A percentile compares a stretch with the other conserved stretches of the same genome.
Evolutionary conservation across 2,888 invertebrate species (phyloP).

Genomic region (Perithous albicinctus): DNA sequence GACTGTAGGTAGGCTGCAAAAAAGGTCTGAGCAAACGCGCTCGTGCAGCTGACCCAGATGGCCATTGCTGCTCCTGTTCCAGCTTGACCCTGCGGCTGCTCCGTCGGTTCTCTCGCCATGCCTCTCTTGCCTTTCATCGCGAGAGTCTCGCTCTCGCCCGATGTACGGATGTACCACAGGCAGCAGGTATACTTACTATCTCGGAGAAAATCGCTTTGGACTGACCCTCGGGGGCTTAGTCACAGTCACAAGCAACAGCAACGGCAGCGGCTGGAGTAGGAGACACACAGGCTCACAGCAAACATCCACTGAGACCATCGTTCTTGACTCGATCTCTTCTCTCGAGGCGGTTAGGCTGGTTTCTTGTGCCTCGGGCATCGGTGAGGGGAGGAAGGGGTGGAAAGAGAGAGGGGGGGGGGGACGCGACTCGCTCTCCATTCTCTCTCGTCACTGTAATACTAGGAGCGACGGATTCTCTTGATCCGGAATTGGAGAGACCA

Average conservation of each 20-base stretch:
- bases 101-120: not conserved
- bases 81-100: not conserved
- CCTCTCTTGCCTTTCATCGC: slow-evolving; percentile 56
- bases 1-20: not conserved
- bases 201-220: slow-evolving; percentile 62
- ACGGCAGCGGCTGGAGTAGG: slow-evolving; percentile 9
- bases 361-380: slow-evolving; percentile 58
- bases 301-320: slow-evolving; percentile 29
- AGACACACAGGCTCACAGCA: slow-evolving; percentile 44
- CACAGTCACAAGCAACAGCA: slow-evolving; percentile 35
- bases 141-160: slow-evolving; percentile 23
- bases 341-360: slow-evolving; percentile 40
- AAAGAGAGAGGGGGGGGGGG: not conserved
- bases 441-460: slow-evolving; percentile 35
- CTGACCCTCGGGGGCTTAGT: slow-evolving; percentile 63
- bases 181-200: slow-evolving; percentile 39
- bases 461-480: slow-evolving; percentile 45
- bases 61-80: not conserved
- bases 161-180: slow-evolving; percentile 42
- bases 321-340: slow-evolving; percentile 58
- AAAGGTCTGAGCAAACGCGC: not conserved
- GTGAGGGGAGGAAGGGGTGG: slow-evolving; percentile 12
- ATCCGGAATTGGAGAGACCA: slow-evolving; percentile 41
- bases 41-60: slow-evolving; percentile 5
- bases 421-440: slow-evolving; percentile 38